Evolutionary conservation across 2,888 invertebrate species (phyloP), one percentile per base, ranked within the genome.

Genomic region (Pyrrhosoma nymphula): DNA sequence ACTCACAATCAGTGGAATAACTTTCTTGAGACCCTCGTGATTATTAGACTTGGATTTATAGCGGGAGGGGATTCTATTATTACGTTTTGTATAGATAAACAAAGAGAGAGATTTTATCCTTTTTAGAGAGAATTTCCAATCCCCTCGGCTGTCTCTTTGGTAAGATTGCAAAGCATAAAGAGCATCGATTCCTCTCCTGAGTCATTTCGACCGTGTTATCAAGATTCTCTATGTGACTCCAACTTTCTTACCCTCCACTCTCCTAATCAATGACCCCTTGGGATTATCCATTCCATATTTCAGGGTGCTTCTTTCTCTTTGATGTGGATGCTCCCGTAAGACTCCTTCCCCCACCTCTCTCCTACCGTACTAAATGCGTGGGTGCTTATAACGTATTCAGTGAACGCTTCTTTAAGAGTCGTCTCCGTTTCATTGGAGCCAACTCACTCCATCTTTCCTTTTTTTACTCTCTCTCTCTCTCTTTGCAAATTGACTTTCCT

Each of bases 321-420:
- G 82, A 82, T 16, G 82, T 16, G 82, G 82, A 35, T n/a, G 82
- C 35, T n/a, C 26, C 69, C 69, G 4, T 69, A 69, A 69, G 69
- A 69, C 69, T 23, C 69, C 26, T 26, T 26, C 10, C 1, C 18
- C 26, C 82, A 16, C 60, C 60, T 14, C 60, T 12, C 60, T 2
- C 60, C 18, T 14, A 20, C 3, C 2, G 20, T 60, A 60, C 60
- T 47, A 47, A 69, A 14, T 82, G 35, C 82, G 82, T 82, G 35
- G 82, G 82, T 18, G 82, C 82, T 82, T 82, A 82, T 82, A 82
- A 82, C 82, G 82, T 82, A 82, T 82, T 82, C 82, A 82, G 82
- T 16, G 82, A 14, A 18, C 82, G 82, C 82, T 82, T 35, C 35
- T 16, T n/a, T 18, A 82, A 47, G 47, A 47, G 82, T 14, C 35